Evolutionary conservation across 1,140 invertebrate genomes (phyloP), one percentile per base, ranked within the genome.

Genomic region (Camponotus pennsylvanicus): DNA sequence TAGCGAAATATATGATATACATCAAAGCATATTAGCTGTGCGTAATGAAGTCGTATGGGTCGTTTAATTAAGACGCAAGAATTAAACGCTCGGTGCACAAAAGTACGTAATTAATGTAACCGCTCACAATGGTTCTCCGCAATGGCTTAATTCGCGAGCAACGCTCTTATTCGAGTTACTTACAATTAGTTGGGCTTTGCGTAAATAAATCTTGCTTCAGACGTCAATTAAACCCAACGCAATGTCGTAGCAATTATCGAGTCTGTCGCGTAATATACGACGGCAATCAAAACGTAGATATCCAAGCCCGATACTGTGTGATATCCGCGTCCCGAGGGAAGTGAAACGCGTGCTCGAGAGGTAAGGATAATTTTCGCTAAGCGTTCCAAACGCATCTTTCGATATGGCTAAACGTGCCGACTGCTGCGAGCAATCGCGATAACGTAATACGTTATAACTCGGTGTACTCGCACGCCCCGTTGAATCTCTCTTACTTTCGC

Each of bases 301-400:
- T 55, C 37, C 9, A 52, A 34, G 18, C 4, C 49, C 75, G 88
- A 88, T 88, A 86, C 49, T 55, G 15, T 37, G 27, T 69, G 87
- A 86, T 86, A 89, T 89, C 66, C 40, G 70, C 59, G 52, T 57
- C 34, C 13, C 37, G n/a, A 57, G 34, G n/a, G 57, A 13, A n/a
- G 37, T 40, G 64, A 83, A 77, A 77, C 70, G 70, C 85, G 61
- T 83, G 87, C 80, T 86, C 77, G 32, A 37, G 5, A 64, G 83
- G 82, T 86, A 83, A 89, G 77, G 59, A 89, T 89, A 86, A 89
- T 83, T 89, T 83, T 86, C 71, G 84, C 84, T 66, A 66, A 69
- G 77, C 66, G 84, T 6, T 82, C 84, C 70, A 82, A 89, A 77
- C 75, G 87, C 9, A 67, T 40, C 83, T 59, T 75, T 75, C 55